These are phyloP conservation scores for Sebastes cheni DNA, from an alignment of 2,797 vertebrate genomes.

Conservation along the genomic window DNA sequence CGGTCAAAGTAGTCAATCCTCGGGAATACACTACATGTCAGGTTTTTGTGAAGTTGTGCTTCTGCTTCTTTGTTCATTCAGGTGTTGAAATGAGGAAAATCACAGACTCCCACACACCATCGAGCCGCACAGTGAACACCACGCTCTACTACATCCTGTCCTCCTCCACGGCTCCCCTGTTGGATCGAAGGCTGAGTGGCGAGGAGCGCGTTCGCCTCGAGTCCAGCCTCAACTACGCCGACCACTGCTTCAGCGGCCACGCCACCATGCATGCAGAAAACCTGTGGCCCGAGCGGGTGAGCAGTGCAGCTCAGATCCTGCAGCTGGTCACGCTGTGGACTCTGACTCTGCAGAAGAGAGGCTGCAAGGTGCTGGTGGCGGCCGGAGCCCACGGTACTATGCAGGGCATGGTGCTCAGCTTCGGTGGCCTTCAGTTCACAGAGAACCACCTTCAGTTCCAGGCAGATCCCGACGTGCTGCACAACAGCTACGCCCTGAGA, in stretches of 20 bases:
- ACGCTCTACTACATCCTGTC: conserved; percentile 95
- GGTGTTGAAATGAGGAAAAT: conserved; percentile 96
- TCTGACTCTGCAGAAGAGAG: conserved; percentile 93
- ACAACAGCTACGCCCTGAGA: conserved; percentile 94
- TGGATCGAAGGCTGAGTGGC: conserved; percentile 78
- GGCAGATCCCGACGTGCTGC: conserved; percentile 93
- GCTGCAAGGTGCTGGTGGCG: conserved; percentile 91
- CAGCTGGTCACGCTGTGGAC: conserved; percentile 95
- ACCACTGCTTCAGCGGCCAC: conserved; percentile 97
- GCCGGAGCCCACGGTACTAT: conserved; percentile 92
- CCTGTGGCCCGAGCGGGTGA: conserved; percentile 90
- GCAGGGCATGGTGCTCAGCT: conserved; percentile 97
- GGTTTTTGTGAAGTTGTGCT: background rate
- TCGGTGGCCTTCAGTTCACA: conserved; percentile 96
- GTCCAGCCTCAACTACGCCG: conserved; percentile 91
- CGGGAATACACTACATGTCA: background rate
- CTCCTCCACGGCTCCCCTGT: conserved; percentile 86
- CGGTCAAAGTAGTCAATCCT: background rate
- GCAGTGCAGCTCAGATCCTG: conserved; percentile 86
- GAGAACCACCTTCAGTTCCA: conserved; percentile 99
- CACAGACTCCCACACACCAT: conserved; percentile 91
- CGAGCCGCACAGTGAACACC: conserved; percentile 92
- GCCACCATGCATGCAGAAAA: conserved; percentile 97
- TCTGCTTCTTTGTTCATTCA: conserved; percentile 48
- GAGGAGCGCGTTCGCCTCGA: conserved; percentile 89